Percentiles rank a stretch among this genome's conserved stretches.
Conservation (phyloP, 2,113 vertebrate species). For the Cephalopholis sonnerati region DNA sequence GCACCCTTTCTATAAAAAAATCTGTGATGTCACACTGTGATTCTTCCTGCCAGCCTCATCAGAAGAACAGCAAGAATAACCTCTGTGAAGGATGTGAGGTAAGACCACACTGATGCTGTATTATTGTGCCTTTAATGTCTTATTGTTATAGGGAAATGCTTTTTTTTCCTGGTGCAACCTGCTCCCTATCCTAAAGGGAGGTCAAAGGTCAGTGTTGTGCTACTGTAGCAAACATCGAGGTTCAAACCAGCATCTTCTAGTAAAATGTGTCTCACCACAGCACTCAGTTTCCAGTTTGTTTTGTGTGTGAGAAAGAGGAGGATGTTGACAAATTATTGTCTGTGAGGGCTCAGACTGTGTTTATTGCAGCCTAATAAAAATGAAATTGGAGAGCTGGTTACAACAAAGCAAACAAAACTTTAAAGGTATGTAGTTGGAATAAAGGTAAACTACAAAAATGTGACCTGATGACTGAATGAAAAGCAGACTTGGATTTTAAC, state of each 20-base stretch:
- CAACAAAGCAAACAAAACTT: neutral
- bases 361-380: no score
- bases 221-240: neutral
- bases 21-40: slow-evolving; percentile 70
- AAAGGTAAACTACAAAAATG: neutral
- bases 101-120: slow-evolving; percentile 1
- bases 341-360: neutral
- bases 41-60: slow-evolving; percentile 15
- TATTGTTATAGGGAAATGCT: fast-evolving
- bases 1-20: no score
- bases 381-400: neutral
- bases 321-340: no score
- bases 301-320: neutral
- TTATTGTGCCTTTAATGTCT: no score
- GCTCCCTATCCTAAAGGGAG: neutral
- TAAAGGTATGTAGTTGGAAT: no score
- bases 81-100: slow-evolving; percentile 69
- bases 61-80: neutral
- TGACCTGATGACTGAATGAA: no score
- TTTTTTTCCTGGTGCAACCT: neutral
- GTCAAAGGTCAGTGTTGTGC: neutral
- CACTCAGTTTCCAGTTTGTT: neutral
- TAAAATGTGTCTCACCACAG: no score
- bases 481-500: no score
- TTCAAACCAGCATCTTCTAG: neutral